A percentile compares a stretch with the other conserved stretches of the same genome.
Conservation (phyloP, 1,140 invertebrate genomes). For the Drosophila tsacasi region DNA sequence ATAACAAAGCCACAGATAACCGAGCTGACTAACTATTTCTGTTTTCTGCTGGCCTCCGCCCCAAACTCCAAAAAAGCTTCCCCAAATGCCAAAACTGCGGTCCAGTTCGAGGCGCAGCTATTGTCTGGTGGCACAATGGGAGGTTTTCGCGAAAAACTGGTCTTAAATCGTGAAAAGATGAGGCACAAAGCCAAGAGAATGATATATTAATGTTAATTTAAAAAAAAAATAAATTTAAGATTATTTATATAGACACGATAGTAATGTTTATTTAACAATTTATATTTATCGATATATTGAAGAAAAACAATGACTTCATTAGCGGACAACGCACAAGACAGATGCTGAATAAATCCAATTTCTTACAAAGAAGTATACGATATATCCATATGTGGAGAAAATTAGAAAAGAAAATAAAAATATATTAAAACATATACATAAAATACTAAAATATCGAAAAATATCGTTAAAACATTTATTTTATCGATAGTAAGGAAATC, state of each 20-base stretch:
- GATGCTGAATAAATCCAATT: too few relatives aligned
- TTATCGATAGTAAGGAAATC: too few relatives aligned
- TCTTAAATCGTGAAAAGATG: neutral
- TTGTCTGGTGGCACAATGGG: slow-evolving; percentile 8
- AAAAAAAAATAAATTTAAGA: neutral
- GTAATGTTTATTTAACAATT: too few relatives aligned
- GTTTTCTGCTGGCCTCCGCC: slow-evolving; percentile 45
- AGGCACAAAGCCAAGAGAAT: neutral
- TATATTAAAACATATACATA: too few relatives aligned
- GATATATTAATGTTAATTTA: neutral
- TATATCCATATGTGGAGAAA: too few relatives aligned
- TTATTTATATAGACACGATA: neutral
- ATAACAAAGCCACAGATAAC: slow-evolving; percentile 58
- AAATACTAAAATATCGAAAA: too few relatives aligned
- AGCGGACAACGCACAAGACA: too few relatives aligned
- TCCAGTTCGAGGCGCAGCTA: slow-evolving; percentile 7
- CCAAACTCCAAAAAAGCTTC: slow-evolving; percentile 12
- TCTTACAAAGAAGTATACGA: too few relatives aligned
- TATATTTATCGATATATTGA: too few relatives aligned
- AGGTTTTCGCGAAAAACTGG: neutral
- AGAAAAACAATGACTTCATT: too few relatives aligned
- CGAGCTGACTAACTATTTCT: slow-evolving; percentile 59
- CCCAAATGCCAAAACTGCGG: slow-evolving; percentile 12
- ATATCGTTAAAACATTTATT: too few relatives aligned
- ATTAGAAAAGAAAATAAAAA: too few relatives aligned